Evolutionary conservation across 2,113 vertebrate species (phyloP).

Genomic region (Scomber japonicus): DNA sequence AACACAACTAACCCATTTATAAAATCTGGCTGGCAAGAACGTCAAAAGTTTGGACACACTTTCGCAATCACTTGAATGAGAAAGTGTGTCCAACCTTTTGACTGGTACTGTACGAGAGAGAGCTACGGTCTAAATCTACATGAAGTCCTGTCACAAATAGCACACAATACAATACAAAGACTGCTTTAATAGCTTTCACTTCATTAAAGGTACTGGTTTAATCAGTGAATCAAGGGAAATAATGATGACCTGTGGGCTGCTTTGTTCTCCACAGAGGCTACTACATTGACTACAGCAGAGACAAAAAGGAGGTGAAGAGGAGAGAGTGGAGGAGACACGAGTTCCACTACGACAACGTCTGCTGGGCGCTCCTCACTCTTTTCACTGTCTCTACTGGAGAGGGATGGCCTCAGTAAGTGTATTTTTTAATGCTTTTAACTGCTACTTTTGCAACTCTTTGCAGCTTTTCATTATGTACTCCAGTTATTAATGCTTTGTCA

Average conservation of each 20-base stretch:
- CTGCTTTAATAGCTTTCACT: not conserved
- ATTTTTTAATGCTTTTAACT: not conserved
- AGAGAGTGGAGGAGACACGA: constrained; percentile 97
- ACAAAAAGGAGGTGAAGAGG: constrained; percentile 97
- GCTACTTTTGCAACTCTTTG: not conserved
- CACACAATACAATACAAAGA: not conserved
- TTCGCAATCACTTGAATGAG: no score
- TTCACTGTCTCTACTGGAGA: constrained; percentile 98
- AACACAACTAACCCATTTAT: no score
- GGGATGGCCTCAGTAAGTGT: constrained; percentile 97
- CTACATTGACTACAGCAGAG: constrained; percentile 95
- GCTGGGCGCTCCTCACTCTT: constrained; percentile 98
- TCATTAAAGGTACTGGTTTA: constrained; percentile 31
- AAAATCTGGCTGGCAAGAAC: no score
- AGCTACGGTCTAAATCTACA: not conserved
- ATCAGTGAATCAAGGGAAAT: constrained; percentile 36
- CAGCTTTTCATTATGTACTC: not conserved
- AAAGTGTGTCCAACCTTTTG: no score
- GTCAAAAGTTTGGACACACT: no score
- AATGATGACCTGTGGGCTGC: constrained; percentile 28
- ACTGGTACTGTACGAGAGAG: not conserved
- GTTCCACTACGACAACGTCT: constrained; percentile 98
- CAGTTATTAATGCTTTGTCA: not conserved
- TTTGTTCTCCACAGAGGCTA: constrained; percentile 89
- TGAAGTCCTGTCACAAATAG: not conserved